Conservation (phyloP, 2,113 vertebrate genomes). For the Bagarius yarrelli region DNA sequence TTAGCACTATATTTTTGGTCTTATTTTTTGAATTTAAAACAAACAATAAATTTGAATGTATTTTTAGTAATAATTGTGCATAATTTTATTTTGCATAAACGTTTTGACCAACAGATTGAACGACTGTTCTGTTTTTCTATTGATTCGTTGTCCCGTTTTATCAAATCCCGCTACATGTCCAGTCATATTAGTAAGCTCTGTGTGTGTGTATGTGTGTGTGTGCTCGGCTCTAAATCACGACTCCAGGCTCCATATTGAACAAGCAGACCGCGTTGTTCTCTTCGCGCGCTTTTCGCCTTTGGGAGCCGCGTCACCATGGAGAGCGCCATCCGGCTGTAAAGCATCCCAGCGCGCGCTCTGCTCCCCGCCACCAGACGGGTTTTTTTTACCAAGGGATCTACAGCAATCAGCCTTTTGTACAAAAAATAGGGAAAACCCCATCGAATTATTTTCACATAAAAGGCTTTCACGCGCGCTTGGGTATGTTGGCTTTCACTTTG, state of each 20-base stretch:
- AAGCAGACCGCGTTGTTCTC: neutral
- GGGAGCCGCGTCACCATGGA: constrained; percentile 31
- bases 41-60: neutral
- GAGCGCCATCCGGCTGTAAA: constrained; percentile 23
- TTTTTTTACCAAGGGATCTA: neutral
- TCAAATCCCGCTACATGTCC: neutral
- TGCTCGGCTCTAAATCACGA: constrained; percentile 15
- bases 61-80: too few relatives aligned
- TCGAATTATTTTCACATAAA: neutral
- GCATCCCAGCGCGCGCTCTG: neutral
- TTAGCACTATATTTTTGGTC: neutral
- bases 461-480: neutral
- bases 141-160: neutral
- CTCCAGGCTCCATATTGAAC: constrained; percentile 30
- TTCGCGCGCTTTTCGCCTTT: constrained; percentile 25
- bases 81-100: neutral
- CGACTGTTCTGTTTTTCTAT: neutral
- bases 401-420: too few relatives aligned
- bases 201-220: constrained; percentile 5
- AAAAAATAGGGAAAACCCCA: too few relatives aligned
- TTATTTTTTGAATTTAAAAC: neutral
- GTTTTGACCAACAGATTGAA: neutral
- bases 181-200: neutral
- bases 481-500: neutral
- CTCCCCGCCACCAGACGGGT: neutral